phyloP scores from a whole-genome alignment of 2,797 vertebrate genomes.

The Lagodon rhomboides region DNA sequence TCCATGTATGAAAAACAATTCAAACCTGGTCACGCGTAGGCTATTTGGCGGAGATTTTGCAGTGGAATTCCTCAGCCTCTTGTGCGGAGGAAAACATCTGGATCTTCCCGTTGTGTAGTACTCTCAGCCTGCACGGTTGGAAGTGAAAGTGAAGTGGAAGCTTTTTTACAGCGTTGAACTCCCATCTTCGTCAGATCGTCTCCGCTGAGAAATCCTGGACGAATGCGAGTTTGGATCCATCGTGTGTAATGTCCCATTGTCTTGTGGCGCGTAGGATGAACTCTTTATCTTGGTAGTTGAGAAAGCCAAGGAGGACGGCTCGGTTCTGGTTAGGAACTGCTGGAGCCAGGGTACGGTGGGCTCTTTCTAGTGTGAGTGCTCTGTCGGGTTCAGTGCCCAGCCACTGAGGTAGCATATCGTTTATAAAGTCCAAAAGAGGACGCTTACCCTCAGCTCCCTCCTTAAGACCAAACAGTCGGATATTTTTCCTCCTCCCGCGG shows the following conservation, averaged over 20 bases:
- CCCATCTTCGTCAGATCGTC: background rate
- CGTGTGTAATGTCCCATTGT: background rate
- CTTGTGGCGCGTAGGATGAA: background rate
- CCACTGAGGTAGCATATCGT: background rate
- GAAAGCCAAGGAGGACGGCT: background rate
- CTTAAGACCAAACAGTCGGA: background rate
- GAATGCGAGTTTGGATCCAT: background rate
- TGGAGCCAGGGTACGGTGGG: background rate
- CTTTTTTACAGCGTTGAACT: background rate
- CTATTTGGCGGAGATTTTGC: background rate
- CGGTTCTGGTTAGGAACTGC: background rate
- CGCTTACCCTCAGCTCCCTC: background rate
- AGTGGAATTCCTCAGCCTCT: constrained; percentile 9
- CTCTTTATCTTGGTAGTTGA: background rate
- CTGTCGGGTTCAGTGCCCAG: background rate
- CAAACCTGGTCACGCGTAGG: background rate
- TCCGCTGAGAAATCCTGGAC: background rate
- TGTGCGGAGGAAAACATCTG: constrained; percentile 7
- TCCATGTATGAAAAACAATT: background rate
- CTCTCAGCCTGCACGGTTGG: background rate
- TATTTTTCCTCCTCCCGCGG: background rate
- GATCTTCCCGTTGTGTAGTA: background rate
- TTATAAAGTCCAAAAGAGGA: background rate
- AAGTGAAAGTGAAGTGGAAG: constrained; percentile 9
- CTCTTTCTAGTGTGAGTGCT: background rate